These are phyloP conservation scores for Esox masquinongy DNA, from an alignment of 2,797 vertebrate genomes.

Conservation along the genomic window DNA sequence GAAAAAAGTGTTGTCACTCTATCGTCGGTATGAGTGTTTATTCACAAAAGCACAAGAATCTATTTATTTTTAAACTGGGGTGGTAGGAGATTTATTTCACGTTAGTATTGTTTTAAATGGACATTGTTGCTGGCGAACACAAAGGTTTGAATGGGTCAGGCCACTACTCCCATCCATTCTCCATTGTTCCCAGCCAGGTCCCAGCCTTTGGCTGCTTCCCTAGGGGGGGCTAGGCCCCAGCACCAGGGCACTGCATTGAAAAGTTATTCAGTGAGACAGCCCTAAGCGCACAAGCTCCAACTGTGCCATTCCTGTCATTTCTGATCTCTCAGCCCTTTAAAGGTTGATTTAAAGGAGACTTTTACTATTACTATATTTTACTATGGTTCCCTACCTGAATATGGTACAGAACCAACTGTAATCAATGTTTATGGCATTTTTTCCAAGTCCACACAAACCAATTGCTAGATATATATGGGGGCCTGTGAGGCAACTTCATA, in stretches of 20 bases:
- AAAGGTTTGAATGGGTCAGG: slow-evolving; percentile 18
- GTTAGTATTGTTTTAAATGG: slow-evolving; percentile 47
- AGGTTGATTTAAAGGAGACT: slow-evolving; percentile 30
- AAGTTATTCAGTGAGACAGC: slow-evolving; percentile 38
- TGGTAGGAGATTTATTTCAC: slow-evolving; percentile 45
- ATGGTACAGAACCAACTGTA: too few relatives aligned
- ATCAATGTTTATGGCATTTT: too few relatives aligned
- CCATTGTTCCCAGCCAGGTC: slow-evolving; percentile 52
- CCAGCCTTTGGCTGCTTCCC: slow-evolving; percentile 44
- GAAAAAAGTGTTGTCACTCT: slow-evolving; percentile 2
- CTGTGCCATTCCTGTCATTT: slow-evolving; percentile 48
- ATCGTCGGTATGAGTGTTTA: neutral
- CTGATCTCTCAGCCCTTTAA: slow-evolving; percentile 51
- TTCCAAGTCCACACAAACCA: too few relatives aligned
- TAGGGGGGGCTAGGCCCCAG: slow-evolving; percentile 35
- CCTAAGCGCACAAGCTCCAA: slow-evolving; percentile 22
- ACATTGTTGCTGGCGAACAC: slow-evolving; percentile 47
- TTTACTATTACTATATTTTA: too few relatives aligned
- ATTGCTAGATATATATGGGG: too few relatives aligned
- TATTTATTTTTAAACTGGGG: slow-evolving; percentile 46
- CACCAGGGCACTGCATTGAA: slow-evolving; percentile 32
- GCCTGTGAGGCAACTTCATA: too few relatives aligned
- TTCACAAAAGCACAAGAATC: slow-evolving; percentile 16
- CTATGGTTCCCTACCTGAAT: too few relatives aligned
- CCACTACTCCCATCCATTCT: slow-evolving; percentile 40